These are phyloP conservation scores for Noctua janthina DNA, from an alignment of 2,888 invertebrate species.

Conservation along the genomic window DNA sequence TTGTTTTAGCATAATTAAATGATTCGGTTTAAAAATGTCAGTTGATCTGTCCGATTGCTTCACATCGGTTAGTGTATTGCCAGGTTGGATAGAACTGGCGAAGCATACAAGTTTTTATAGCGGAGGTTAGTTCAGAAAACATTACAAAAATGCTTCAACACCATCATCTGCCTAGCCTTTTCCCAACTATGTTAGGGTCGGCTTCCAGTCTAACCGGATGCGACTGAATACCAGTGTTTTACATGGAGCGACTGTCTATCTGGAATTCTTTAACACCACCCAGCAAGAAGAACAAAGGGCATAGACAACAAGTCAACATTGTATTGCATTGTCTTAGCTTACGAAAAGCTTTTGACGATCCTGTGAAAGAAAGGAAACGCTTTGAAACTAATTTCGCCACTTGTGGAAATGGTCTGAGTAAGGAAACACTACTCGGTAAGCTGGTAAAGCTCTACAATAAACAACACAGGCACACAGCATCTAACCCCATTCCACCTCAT, in stretches of 20 bases:
- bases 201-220: too few species aligned
- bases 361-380: not conserved
- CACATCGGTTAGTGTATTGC: not conserved
- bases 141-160: not conserved
- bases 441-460: not conserved
- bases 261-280: too few species aligned
- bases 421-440: not conserved
- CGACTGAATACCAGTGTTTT: too few species aligned
- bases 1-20: slow-evolving; percentile 21
- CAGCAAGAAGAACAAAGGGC: not conserved
- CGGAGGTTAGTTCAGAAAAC: not conserved
- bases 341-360: not conserved
- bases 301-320: not conserved
- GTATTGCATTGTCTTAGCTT: not conserved
- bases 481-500: slow-evolving; percentile 44
- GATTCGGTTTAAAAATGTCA: not conserved
- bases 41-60: not conserved
- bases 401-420: not conserved
- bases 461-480: slow-evolving; percentile 10
- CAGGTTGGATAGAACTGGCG: not conserved
- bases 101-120: not conserved
- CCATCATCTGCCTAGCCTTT: not conserved
- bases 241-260: too few species aligned
- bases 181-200: too few species aligned
- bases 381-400: not conserved